Evolutionary conservation across 2,113 vertebrate genomes (phyloP).

Genomic region (Capreolus pygargus): DNA sequence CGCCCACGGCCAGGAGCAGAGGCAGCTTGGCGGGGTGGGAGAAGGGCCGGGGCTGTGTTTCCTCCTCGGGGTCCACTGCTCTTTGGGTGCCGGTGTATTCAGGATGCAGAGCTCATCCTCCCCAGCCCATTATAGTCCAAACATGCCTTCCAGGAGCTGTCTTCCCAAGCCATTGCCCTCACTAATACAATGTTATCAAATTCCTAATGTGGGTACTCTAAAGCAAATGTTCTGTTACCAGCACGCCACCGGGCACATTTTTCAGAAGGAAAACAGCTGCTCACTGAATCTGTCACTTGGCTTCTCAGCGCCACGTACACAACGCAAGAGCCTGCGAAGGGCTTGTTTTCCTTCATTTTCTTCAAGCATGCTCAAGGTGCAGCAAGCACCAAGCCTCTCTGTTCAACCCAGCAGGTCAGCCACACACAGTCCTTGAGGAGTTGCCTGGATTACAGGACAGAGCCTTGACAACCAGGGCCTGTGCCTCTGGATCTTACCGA

Average conservation of each 20-base stretch:
- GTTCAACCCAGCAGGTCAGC: background rate
- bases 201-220: conserved; percentile 34
- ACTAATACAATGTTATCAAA: conserved; percentile 30
- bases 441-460: background rate
- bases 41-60: background rate
- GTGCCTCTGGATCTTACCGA: background rate
- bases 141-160: conserved; percentile 44
- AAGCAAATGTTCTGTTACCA: conserved; percentile 50
- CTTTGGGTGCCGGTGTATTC: background rate
- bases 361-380: background rate
- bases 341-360: background rate
- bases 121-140: background rate
- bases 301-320: background rate
- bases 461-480: background rate
- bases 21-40: background rate
- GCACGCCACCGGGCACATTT: conserved; percentile 45
- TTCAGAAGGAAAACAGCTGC: conserved; percentile 65
- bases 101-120: conserved; percentile 19
- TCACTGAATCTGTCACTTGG: conserved; percentile 39
- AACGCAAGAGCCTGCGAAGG: background rate
- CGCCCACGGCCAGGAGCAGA: background rate
- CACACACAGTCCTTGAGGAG: background rate
- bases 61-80: background rate
- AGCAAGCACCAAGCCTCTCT: background rate
- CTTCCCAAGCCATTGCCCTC: conserved; percentile 55